phyloP scores from a whole-genome alignment of 2,888 invertebrate genomes.

The Rhogogaster chlorosoma region DNA sequence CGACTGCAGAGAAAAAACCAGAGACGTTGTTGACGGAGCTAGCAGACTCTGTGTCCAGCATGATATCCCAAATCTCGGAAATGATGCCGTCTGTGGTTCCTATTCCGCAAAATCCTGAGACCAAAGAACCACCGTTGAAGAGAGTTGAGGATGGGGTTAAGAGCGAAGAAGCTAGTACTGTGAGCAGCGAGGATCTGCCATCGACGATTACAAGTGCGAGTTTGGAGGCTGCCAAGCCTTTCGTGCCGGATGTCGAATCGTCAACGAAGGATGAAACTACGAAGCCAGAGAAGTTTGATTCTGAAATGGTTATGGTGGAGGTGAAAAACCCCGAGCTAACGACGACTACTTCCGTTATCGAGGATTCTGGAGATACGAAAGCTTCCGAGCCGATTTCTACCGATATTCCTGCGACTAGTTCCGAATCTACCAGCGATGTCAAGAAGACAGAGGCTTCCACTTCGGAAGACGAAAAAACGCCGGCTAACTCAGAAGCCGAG shows the following conservation, averaged over 20 bases:
- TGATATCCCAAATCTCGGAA: slow-evolving; percentile 71
- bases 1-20: slow-evolving; percentile 46
- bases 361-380: not conserved
- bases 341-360: not conserved
- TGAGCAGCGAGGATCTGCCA: not conserved
- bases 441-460: not conserved
- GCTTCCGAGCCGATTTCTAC: not conserved
- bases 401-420: not conserved
- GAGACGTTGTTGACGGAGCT: slow-evolving; percentile 66
- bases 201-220: not conserved
- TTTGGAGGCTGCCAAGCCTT: not conserved
- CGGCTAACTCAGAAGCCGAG: not conserved
- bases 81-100: slow-evolving; percentile 62
- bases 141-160: slow-evolving; percentile 31
- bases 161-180: slow-evolving; percentile 14
- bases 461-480: not conserved
- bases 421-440: not conserved
- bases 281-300: not conserved
- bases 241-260: not conserved
- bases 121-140: not conserved
- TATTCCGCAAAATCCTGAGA: slow-evolving; percentile 49
- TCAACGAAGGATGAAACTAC: not conserved
- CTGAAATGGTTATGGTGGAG: not conserved
- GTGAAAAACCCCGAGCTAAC: not conserved
- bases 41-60: slow-evolving; percentile 69